Evolutionary conservation across 1,140 invertebrate genomes (phyloP).

Genomic region (Bombus fervidus): DNA sequence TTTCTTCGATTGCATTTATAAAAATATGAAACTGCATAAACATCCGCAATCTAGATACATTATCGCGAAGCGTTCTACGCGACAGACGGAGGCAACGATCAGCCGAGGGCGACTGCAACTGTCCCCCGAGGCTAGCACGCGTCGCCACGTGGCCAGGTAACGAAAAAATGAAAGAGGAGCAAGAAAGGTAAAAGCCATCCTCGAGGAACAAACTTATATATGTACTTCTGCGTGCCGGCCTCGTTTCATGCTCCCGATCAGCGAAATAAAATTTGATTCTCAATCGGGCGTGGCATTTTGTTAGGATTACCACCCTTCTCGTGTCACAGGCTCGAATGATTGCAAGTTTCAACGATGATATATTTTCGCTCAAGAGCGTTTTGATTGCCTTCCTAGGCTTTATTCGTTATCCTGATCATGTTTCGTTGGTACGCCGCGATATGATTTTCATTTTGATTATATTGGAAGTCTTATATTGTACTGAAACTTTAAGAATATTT

Average conservation of each 20-base stretch:
- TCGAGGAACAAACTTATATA: slow-evolving; percentile 44
- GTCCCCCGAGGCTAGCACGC: slow-evolving; percentile 74
- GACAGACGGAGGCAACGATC: slow-evolving; percentile 61
- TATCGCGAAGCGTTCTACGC: slow-evolving; percentile 8
- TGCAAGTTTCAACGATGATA: neutral
- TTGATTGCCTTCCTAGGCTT: neutral
- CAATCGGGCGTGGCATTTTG: neutral
- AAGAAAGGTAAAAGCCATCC: slow-evolving; percentile 69
- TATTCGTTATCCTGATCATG: neutral
- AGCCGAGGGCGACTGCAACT: slow-evolving; percentile 57
- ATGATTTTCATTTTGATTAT: neutral
- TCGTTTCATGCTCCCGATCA: slow-evolving; percentile 3
- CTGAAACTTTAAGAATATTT: neutral
- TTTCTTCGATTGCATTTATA: neutral
- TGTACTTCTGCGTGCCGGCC: slow-evolving; percentile 9
- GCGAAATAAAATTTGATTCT: slow-evolving; percentile 4
- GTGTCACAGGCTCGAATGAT: neutral
- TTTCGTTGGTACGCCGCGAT: neutral
- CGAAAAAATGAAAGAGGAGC: slow-evolving; percentile 58
- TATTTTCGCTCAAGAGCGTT: neutral
- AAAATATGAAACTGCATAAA: neutral
- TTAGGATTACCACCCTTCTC: slow-evolving; percentile 12
- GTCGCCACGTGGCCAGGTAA: slow-evolving; percentile 77
- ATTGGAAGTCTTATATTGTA: too few relatives aligned
- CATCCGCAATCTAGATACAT: neutral